Percentiles rank a stretch among this genome's conserved stretches.
Evolutionary conservation across 2,888 invertebrate species (phyloP).

Genomic region (Andrena hattorfiana): DNA sequence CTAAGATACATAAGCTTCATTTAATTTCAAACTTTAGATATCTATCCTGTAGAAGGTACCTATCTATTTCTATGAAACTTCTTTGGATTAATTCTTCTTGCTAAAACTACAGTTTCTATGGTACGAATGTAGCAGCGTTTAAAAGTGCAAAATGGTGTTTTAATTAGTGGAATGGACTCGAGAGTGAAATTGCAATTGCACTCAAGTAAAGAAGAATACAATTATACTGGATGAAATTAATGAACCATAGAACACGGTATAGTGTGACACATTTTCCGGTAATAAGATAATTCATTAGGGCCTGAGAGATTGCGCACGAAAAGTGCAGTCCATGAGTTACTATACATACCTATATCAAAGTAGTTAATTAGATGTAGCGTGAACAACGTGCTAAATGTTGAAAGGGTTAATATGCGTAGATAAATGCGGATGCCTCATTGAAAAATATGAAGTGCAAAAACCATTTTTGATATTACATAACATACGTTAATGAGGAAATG

Average conservation of each 20-base stretch:
- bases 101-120: background rate
- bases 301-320: background rate
- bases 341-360: background rate
- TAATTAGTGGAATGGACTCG: background rate
- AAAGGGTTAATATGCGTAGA: background rate
- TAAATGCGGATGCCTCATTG: background rate
- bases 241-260: background rate
- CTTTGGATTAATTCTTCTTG: no score
- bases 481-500: background rate
- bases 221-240: background rate
- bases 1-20: background rate
- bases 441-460: background rate
- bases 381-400: background rate
- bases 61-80: background rate
- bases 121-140: background rate
- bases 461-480: background rate
- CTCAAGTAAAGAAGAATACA: background rate
- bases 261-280: background rate
- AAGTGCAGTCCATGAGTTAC: background rate
- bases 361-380: conserved; percentile 24
- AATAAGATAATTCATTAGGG: conserved; percentile 8
- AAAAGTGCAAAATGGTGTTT: background rate
- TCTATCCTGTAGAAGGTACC: background rate
- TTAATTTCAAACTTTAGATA: background rate
- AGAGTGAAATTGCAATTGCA: background rate